Evolutionary conservation across 2,113 vertebrate species (phyloP), one percentile per base, ranked within the genome.

Genomic region (Gavia stellata): DNA sequence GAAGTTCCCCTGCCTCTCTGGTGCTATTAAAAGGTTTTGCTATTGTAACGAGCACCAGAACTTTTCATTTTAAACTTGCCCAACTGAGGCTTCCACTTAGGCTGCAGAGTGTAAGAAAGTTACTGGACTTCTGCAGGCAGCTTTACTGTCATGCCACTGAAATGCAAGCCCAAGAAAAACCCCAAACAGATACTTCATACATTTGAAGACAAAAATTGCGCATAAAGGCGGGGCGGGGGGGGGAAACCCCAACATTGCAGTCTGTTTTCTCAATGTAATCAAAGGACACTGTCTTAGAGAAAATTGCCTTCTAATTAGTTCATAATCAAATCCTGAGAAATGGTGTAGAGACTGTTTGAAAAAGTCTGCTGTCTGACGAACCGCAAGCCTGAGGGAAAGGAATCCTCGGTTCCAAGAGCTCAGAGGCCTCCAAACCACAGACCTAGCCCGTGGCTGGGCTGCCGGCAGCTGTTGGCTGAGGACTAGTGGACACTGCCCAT

Each of bases 21-120:
- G 93, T 92, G 91, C 97, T 94, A 86, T 92, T 98, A 98, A 97
- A 97, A 96, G 96, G 93, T 97, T 98, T 97, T 96, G 92, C 96
- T 96, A 90, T 87, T 97, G 95, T 94, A 96, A 96, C 89, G 17
- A 88, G 82, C 79, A 88, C 66, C 89, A 86, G 90, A 96, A 94
- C 75, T 91, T 95, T 94, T 56, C 52, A 66, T 95, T 87, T 92
- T 77, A 91, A 65, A 56, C 77, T 95, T 95, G 47, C 67, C 86
- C 79, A 56, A 47, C 86, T 75, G 74, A 92, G 40, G 79, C 74
- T 86, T 77, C 87, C 67, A 85, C 44, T 96, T 92, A 70, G 65
- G 34, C 73, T 94, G 75, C 40, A 25, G 56, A 81, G 75, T 59
- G 16, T 34, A 52, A 62, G 56, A 82, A 96, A 81, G 75, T 86